Evolutionary conservation across 1,140 invertebrate genomes (phyloP), one percentile per base, ranked within the genome.

Genomic region (Apis laboriosa): DNA sequence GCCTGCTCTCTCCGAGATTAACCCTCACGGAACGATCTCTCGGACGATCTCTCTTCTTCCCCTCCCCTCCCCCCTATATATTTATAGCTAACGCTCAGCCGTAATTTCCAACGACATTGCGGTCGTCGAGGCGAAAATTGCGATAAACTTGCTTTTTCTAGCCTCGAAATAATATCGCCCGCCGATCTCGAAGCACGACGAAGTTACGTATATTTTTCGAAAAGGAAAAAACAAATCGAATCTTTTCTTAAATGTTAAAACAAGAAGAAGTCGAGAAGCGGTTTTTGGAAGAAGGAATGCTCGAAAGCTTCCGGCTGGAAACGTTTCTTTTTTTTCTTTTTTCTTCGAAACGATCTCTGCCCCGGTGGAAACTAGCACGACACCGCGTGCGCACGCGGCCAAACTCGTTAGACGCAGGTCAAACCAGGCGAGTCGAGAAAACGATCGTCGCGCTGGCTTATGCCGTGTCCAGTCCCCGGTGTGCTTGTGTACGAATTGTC

Each of bases 401-500:
- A 70, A 68, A 78, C 64, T 78, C 77, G 77, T 78, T 78, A 60
- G 77, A 78, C 66, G 66, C 66, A 24, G 77, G 63, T 78, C 64
- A 60, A 58, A n/a, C 55, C 64, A 0, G 53, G 63, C 64, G 76
- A 67, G 76, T 28, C 15, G 63, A 70, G 77, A 71, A 43, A 79
- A 60, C 58, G 19, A 71, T 71, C 43, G n/a, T 64, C 49, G 68
- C 34, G 24, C 56, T 21, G 72, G 34, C 72, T 1, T 34, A 21
- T 28, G 70, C 21, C 21, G 67, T 43, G 64, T 17, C 43, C 75
- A 49, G 34, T 17, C 28, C 34, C 34, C 28, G 24, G 17, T 58
- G 71, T 72, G 71, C 71, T 63, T 19, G 21, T n/a, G 76, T 49
- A 66, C 71, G 61, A 74, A 74, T 74, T 55, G 77, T 79, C 67